phyloP scores from a whole-genome alignment of 2,888 invertebrate species.

The Luffia ferchaultella region DNA sequence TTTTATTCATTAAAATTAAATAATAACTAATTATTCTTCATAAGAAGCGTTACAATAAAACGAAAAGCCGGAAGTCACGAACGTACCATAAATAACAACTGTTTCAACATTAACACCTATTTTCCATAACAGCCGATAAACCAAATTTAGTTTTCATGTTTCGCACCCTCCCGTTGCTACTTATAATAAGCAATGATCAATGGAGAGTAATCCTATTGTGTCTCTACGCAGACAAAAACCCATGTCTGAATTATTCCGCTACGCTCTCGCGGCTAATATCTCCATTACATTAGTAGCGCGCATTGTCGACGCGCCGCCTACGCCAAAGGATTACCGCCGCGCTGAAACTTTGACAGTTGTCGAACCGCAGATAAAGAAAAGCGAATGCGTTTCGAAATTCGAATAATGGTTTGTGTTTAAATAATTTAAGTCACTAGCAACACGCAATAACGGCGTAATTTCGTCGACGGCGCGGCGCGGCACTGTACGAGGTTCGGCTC shows the following conservation, averaged over 20 bases:
- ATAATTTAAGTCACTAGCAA: constrained; percentile 59
- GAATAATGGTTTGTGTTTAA: constrained; percentile 58
- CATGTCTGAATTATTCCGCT: constrained; percentile 60
- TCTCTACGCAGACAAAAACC: constrained; percentile 51
- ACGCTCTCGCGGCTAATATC: constrained; percentile 59
- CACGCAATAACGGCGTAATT: constrained; percentile 58
- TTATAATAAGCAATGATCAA: constrained; percentile 66
- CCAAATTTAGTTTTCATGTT: constrained; percentile 67
- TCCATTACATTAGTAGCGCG: constrained; percentile 52
- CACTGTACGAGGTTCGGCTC: too few relatives aligned
- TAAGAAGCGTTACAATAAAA: constrained; percentile 31
- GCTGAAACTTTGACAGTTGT: constrained; percentile 57
- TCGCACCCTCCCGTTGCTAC: constrained; percentile 55
- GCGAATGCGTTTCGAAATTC: constrained; percentile 43
- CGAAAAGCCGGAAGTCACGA: constrained; percentile 53
- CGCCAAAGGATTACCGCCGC: constrained; percentile 47
- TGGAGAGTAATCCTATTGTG: constrained; percentile 65
- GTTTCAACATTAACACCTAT: constrained; percentile 61
- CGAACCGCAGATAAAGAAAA: constrained; percentile 43
- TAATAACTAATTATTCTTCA: too few relatives aligned
- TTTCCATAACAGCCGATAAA: constrained; percentile 66
- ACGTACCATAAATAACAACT: constrained; percentile 53
- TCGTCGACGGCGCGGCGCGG: constrained; percentile 43
- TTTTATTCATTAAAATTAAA: too few relatives aligned
- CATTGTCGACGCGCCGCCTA: constrained; percentile 31